phyloP scores from a whole-genome alignment of 2,113 vertebrate species.

The Cacatua alba region DNA sequence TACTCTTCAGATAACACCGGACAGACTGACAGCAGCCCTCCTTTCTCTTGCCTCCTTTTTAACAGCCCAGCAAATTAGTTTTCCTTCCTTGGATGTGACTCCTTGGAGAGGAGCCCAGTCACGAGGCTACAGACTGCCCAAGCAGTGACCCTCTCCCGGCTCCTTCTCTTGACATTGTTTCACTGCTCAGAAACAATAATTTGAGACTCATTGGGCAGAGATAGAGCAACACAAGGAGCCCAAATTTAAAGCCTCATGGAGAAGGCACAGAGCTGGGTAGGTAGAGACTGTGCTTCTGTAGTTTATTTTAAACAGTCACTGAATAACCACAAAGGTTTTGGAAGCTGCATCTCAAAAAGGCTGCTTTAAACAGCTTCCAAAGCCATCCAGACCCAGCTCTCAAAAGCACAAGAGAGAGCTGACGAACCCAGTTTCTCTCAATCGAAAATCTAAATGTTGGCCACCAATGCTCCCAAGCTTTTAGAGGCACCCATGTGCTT shows the following conservation, averaged over 20 bases:
- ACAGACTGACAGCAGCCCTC: not conserved
- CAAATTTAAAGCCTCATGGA: not conserved
- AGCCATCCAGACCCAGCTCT: not conserved
- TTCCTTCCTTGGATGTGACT: not conserved
- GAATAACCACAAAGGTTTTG: not conserved
- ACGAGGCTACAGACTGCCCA: not conserved
- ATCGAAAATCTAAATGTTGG: not conserved
- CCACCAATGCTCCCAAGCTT: not conserved
- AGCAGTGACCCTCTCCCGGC: not conserved
- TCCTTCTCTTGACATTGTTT: not conserved
- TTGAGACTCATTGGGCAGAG: not conserved
- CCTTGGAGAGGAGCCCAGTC: not conserved
- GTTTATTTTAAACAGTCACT: not conserved
- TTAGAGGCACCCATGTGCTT: not conserved
- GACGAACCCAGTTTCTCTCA: not conserved
- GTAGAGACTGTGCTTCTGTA: not conserved
- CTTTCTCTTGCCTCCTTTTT: not conserved
- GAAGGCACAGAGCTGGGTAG: not conserved
- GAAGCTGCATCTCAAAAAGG: not conserved
- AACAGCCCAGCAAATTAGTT: not conserved
- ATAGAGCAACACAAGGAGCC: not conserved
- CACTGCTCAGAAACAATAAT: constrained; percentile 6
- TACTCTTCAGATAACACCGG: not conserved
- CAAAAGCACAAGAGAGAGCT: not conserved
- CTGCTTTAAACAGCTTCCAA: not conserved